Base-by-base conservation (phyloP, 1,140 invertebrate genomes). In the Pogonomyrmex barbatus region DNA sequence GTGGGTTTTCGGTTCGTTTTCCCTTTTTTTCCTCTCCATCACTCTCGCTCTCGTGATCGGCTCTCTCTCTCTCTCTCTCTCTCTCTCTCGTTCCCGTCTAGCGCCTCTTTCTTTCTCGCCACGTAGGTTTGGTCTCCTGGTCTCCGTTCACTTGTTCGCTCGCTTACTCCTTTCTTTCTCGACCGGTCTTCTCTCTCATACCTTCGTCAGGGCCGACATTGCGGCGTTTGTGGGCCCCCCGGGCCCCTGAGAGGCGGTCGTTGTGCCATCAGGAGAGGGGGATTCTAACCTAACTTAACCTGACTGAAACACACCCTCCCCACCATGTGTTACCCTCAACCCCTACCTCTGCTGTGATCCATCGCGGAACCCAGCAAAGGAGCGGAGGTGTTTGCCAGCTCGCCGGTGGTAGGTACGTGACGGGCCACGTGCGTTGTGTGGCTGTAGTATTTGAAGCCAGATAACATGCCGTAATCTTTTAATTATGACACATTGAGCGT, bases 1-100 rank as follows among this genome's bases (percentile, higher is more conserved):
- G 91, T 94, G 93, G 93, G 93, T 94, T 94, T 94, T 94, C 91
- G 93, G 93, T 92, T 92, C 89, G 92, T 94, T 93, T 93, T 93
- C 92, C 87, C 82, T 91, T 93, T 92, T 93, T 92, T 91, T 86
- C 90, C 67, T 88, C 83, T 77, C 60, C 87, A 75, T 81, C 87
- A 87, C 76, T 87, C 87, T 91, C 77, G 56, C 85, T 90, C 42
- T 87, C 67, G 4, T 33, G 47, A 50, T 81, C 42, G 4, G 86
- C 63, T 45, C 56, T 84, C 68, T 89, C 63, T n/a, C 56, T 42
- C 33, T 24, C 24, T 24, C 24, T 24, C 24, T 24, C 79, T 65
- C 60, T 67, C 58, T 63, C 63, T n/a, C 56, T 42, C 33, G 76
- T 63, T 58, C 42, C 47, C 12, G 10, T 24, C 47, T 45, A 47